A percentile compares a stretch with the other conserved stretches of the same genome.
Evolutionary conservation across 2,113 vertebrate species (phyloP).

Genomic region (Lichenostomus cassidix): DNA sequence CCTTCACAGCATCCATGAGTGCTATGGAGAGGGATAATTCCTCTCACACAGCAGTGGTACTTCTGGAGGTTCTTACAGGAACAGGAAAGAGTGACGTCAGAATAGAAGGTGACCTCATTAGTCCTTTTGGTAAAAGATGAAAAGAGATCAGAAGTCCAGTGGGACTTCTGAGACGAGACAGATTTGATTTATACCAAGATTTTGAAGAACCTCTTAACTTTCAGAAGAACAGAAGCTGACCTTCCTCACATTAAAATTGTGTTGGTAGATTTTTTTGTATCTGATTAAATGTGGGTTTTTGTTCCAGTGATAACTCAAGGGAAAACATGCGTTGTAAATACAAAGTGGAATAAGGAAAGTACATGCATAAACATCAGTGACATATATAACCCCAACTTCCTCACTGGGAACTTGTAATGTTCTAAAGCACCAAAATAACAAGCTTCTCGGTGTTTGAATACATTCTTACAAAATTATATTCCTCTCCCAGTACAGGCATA

Average conservation of each 20-base stretch:
- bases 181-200: not conserved
- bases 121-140: not conserved
- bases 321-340: not conserved
- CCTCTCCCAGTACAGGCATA: not conserved
- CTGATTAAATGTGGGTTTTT: not conserved
- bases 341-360: not conserved
- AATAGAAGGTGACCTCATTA: not conserved
- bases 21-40: rapidly evolving
- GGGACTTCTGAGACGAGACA: not conserved
- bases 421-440: not conserved
- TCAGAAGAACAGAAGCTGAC: not conserved
- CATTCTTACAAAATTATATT: not conserved
- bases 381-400: not conserved
- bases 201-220: not conserved
- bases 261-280: not conserved
- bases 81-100: not conserved
- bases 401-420: not conserved
- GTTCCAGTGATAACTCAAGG: not conserved
- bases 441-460: not conserved
- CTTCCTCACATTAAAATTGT: not conserved
- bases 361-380: not conserved
- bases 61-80: not conserved
- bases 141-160: not conserved
- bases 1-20: not conserved
- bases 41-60: not conserved